Base-by-base conservation (phyloP, 2,797 vertebrate species). In the Cacajao melanocephalus region DNA sequence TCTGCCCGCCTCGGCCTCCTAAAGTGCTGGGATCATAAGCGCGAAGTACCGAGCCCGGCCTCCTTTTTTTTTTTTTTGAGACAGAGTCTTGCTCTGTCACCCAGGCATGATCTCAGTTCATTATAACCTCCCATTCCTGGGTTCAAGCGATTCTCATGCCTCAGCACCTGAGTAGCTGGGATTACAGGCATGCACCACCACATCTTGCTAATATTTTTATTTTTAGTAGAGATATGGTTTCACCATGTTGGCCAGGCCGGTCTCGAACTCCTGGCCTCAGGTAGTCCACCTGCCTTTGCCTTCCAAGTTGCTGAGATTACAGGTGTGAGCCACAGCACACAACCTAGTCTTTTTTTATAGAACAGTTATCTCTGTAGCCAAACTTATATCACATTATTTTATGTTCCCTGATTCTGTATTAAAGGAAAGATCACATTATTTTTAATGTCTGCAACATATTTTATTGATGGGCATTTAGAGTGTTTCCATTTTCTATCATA, bases 361-460 rank as follows among this genome's bases (percentile, higher is more conserved):
- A 72, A 22, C 36, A 39, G 70, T 36, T 24, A 30, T 39, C 20
- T 39, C 70, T 39, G 9, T 10, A 72, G 70, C 36, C 70, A 72
- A 22, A 22, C n/a, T 72, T 39, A 22, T 4, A 72, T n/a, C 24
- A 67, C 50, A 44, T 83, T 82, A 72, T 55, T 93, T 64, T 33
- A 64, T 33, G 17, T 64, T 64, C 30, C 30, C 33, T 64, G 30
- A 64, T 64, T 64, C 61, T 64, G 61, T 64, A 64, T 64, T 64
- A 64, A 64, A 64, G 61, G 61, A 64, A 64, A 64, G 30, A 86
- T 46, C 17, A 64, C 41, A 50, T 83, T 82, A 70, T 46, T 93
- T 88, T 75, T 81, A 92, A 58, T 11, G 33, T 79, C 73, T 96
- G 19, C 14, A 28, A 46, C 26, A 73, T 28, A 78, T 46, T 87